These are phyloP conservation scores for Chymomyza caudatula DNA, from an alignment of 2,888 invertebrate species.

Conservation along the genomic window DNA sequence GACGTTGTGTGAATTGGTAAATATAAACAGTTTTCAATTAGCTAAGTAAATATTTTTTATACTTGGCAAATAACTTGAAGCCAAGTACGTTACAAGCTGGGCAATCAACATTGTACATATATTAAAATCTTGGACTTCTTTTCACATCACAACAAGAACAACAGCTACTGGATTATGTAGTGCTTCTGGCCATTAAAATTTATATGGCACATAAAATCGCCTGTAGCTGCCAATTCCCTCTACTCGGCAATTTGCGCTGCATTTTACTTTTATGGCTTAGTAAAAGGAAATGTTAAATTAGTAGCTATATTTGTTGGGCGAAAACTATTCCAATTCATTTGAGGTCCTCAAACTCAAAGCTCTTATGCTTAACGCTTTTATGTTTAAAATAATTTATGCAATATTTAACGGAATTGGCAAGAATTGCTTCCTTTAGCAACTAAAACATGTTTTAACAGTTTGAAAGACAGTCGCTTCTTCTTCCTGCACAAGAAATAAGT, in stretches of 20 bases:
- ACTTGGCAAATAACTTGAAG: not conserved
- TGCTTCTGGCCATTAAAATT: not conserved
- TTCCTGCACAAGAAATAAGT: no score
- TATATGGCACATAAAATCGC: not conserved
- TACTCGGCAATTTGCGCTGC: not conserved
- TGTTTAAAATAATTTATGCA: not conserved
- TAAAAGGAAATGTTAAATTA: not conserved
- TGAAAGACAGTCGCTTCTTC: no score
- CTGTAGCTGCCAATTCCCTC: not conserved
- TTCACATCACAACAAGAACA: not conserved
- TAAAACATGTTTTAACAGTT: not conserved
- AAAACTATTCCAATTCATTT: not conserved
- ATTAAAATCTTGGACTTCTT: not conserved
- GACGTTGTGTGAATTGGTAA: slow-evolving; percentile 3
- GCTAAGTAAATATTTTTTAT: slow-evolving; percentile 21
- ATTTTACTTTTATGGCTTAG: not conserved
- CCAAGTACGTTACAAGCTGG: not conserved
- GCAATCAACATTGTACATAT: not conserved
- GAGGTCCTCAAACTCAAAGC: not conserved
- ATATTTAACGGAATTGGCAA: not conserved
- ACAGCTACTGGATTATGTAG: not conserved
- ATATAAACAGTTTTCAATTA: slow-evolving; percentile 38
- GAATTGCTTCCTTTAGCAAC: no score
- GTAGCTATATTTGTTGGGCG: not conserved
- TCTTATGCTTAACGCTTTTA: not conserved